Percentiles rank a stretch among this genome's conserved stretches.
Conservation (phyloP, 2,888 invertebrate genomes). For the Drepana falcataria region DNA sequence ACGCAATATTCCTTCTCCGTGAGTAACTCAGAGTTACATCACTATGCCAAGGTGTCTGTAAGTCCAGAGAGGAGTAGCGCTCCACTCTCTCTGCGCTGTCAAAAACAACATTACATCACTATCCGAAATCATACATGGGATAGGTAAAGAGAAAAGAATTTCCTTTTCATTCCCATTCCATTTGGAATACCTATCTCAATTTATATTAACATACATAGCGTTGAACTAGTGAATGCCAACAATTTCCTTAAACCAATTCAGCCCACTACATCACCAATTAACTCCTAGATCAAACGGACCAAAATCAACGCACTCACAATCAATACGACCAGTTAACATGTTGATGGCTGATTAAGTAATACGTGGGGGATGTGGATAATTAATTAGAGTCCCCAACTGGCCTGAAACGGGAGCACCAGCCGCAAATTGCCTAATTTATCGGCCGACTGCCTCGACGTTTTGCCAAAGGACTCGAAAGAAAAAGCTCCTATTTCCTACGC, state of each 20-base stretch:
- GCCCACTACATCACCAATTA: conserved; percentile 1
- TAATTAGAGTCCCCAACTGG: conserved; percentile 43
- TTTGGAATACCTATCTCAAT: too few relatives aligned
- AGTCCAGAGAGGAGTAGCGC: too few relatives aligned
- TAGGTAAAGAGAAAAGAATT: too few relatives aligned
- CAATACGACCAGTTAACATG: conserved; percentile 37
- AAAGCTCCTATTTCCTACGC: neutral
- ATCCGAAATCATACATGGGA: too few relatives aligned
- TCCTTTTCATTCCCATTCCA: too few relatives aligned
- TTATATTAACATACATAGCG: too few relatives aligned
- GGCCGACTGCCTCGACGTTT: conserved; percentile 33
- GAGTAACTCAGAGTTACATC: too few relatives aligned
- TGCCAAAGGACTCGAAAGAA: conserved; percentile 5
- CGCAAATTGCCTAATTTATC: conserved; percentile 62
- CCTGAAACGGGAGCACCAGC: conserved; percentile 25
- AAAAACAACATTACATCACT: too few relatives aligned
- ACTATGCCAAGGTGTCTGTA: too few relatives aligned
- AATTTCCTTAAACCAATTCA: neutral
- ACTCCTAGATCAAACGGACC: conserved; percentile 12
- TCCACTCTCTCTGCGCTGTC: too few relatives aligned
- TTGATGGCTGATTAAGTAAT: conserved; percentile 50
- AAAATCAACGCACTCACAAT: conserved; percentile 30
- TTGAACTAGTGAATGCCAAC: neutral
- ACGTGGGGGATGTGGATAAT: conserved; percentile 46
- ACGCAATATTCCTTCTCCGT: too few relatives aligned